phyloP scores from a whole-genome alignment of 1,140 invertebrate species.

The Drosophila yakuba region DNA sequence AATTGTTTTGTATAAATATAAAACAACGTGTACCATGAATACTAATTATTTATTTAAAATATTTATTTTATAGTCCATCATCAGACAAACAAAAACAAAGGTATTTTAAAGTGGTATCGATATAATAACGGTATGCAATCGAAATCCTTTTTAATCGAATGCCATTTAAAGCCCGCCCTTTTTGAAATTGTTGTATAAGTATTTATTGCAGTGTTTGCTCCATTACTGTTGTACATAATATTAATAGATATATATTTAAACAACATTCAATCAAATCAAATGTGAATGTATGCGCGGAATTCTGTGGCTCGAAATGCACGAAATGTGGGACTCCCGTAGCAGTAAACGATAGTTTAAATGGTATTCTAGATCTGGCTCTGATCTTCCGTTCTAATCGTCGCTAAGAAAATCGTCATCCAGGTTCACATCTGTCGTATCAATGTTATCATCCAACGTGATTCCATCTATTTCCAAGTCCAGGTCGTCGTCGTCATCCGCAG shows the following conservation, averaged over 20 bases:
- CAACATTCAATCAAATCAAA: conserved; percentile 75
- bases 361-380: conserved; percentile 45
- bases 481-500: conserved; percentile 83
- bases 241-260: conserved; percentile 67
- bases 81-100: too few species aligned
- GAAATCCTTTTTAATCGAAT: neutral
- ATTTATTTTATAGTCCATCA: too few species aligned
- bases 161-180: neutral
- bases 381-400: conserved; percentile 66
- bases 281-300: conserved; percentile 71
- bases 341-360: conserved; percentile 54
- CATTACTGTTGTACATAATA: conserved; percentile 65
- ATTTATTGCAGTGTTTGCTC: conserved; percentile 65
- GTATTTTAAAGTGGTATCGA: neutral
- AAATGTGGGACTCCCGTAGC: conserved; percentile 30
- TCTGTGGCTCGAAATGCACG: conserved; percentile 59
- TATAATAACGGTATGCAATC: neutral
- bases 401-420: conserved; percentile 79
- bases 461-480: conserved; percentile 88
- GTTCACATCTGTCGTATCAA: conserved; percentile 87
- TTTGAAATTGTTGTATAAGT: conserved; percentile 39
- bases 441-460: conserved; percentile 88
- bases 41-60: too few species aligned
- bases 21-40: too few species aligned
- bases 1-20: too few species aligned